Evolutionary conservation across 2,888 invertebrate species (phyloP).

Genomic region (Chloromyia formosa): DNA sequence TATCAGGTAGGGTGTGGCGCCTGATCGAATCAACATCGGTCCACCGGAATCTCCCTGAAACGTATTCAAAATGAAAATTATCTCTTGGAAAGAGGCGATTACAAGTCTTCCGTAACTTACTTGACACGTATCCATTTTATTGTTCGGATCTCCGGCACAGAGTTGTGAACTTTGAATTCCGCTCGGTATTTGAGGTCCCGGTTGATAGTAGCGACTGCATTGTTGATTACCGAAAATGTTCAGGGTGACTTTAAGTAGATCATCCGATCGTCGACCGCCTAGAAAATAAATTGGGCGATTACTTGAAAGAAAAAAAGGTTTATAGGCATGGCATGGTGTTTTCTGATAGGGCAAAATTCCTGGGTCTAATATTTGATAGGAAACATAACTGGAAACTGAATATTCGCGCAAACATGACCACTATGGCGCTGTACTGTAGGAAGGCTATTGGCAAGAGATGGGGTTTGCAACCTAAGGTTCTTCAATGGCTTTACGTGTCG

Average conservation of each 20-base stretch:
- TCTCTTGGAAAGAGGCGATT: background rate
- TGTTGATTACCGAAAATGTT: conserved; percentile 39
- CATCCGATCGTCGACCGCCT: conserved; percentile 41
- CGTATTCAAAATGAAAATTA: background rate
- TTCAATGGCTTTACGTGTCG: no score
- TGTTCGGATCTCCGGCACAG: conserved; percentile 56
- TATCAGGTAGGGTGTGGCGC: conserved; percentile 49
- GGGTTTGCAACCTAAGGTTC: no score
- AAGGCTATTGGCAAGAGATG: no score
- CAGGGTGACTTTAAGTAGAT: conserved; percentile 40
- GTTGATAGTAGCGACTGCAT: conserved; percentile 41
- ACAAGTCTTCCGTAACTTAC: conserved; percentile 39
- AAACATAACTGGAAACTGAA: no score
- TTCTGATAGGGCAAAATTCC: no score
- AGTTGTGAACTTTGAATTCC: conserved; percentile 56
- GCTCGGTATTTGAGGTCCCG: conserved; percentile 45
- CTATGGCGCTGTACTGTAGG: no score
- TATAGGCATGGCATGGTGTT: no score
- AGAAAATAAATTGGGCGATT: no score
- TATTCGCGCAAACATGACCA: no score
- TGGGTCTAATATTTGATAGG: no score
- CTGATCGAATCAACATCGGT: conserved; percentile 19
- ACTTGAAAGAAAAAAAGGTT: no score
- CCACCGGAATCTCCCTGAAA: conserved; percentile 48
- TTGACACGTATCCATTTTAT: conserved; percentile 55